These are phyloP conservation scores for Chlorops oryzae DNA, from an alignment of 1,140 invertebrate genomes.

Conservation along the genomic window DNA sequence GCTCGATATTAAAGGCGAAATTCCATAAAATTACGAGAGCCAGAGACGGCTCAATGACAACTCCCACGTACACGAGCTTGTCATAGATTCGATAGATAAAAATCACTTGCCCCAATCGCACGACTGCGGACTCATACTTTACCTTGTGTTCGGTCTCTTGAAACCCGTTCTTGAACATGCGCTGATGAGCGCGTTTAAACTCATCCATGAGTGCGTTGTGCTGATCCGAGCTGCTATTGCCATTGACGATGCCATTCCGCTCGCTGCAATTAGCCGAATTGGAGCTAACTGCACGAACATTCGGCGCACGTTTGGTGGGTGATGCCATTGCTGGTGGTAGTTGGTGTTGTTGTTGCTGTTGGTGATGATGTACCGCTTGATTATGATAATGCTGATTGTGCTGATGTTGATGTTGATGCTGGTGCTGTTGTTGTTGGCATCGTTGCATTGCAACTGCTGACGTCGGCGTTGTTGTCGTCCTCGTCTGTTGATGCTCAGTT, in stretches of 20 bases:
- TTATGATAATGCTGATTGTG: conserved; percentile 2
- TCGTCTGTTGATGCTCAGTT: not conserved
- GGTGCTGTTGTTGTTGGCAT: conserved; percentile 20
- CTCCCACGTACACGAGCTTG: no score
- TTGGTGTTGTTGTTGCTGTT: conserved; percentile 12
- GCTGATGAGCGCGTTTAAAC: conserved; percentile 75
- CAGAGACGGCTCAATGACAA: no score
- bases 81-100: no score
- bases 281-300: conserved; percentile 20
- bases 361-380: conserved; percentile 6
- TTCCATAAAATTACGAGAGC: no score
- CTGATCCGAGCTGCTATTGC: conserved; percentile 53
- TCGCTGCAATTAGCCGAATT: conserved; percentile 26
- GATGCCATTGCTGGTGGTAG: conserved; percentile 11
- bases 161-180: conserved; percentile 66
- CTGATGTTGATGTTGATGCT: not conserved
- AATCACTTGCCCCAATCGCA: no score
- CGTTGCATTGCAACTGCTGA: not conserved
- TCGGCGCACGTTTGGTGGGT: conserved; percentile 9
- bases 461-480: not conserved
- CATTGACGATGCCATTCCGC: conserved; percentile 20
- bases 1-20: no score
- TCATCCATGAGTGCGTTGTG: conserved; percentile 77
- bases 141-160: conserved; percentile 45
- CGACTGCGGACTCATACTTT: no score